Percentiles rank a stretch among this genome's conserved stretches.
These are phyloP conservation scores for Drosophila persimilis DNA, from an alignment of 1,140 invertebrate species.

Conservation along the genomic window DNA sequence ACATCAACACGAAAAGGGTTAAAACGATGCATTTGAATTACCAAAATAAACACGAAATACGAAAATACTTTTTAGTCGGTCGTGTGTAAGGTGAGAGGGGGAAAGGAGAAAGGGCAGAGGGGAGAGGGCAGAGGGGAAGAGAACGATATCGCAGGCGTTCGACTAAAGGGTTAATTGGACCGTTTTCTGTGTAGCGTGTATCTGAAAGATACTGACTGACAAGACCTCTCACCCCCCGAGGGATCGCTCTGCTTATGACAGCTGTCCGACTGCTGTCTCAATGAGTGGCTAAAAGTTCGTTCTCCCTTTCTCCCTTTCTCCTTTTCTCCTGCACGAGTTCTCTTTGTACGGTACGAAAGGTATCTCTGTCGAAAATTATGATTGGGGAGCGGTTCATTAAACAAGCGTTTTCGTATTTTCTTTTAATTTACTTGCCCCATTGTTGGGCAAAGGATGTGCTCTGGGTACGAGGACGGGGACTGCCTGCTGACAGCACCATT, in stretches of 20 bases:
- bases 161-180: conserved; percentile 68
- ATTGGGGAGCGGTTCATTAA: conserved; percentile 65
- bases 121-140: too few relatives aligned
- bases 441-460: conserved; percentile 10
- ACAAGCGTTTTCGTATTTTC: conserved; percentile 64
- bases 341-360: too few relatives aligned
- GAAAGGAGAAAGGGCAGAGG: too few relatives aligned
- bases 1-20: conserved; percentile 69
- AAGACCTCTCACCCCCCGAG: conserved; percentile 25
- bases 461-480: conserved; percentile 1
- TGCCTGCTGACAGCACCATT: conserved; percentile 74
- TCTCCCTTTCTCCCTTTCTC: conserved; percentile 7
- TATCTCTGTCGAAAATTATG: conserved; percentile 25
- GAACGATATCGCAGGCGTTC: conserved; percentile 13
- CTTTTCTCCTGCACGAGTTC: not conserved
- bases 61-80: conserved; percentile 67
- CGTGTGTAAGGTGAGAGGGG: conserved; percentile 16
- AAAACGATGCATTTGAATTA: conserved; percentile 76
- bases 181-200: conserved; percentile 52
- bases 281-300: conserved; percentile 52
- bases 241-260: conserved; percentile 69
- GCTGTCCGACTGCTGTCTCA: conserved; percentile 41
- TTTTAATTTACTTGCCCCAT: conserved; percentile 68
- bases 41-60: conserved; percentile 74
- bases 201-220: conserved; percentile 61